Percentiles rank a stretch among this genome's conserved stretches.
Evolutionary conservation across 1,140 invertebrate species (phyloP).

Genomic region (Elymnias hypermnestra): DNA sequence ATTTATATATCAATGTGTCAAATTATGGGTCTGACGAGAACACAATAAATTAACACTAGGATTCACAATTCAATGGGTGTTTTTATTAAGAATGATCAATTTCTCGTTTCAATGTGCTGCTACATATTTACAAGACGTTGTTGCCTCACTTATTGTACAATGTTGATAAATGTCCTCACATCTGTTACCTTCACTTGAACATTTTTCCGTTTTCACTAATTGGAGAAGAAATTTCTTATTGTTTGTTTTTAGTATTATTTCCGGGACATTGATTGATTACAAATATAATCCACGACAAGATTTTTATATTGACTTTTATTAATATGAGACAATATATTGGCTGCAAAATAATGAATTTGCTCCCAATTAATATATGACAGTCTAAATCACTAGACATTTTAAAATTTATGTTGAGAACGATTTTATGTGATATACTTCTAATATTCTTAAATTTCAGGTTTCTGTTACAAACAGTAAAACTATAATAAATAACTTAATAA

Average conservation of each 20-base stretch:
- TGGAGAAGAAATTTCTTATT: constrained; percentile 8
- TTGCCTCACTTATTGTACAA: not conserved
- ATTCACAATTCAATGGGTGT: constrained; percentile 29
- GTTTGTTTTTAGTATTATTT: not conserved
- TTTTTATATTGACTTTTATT: too few relatives aligned
- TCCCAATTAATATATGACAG: too few relatives aligned
- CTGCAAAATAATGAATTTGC: too few relatives aligned
- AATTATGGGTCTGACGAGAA: constrained; percentile 48
- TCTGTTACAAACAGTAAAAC: too few relatives aligned
- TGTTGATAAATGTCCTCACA: constrained; percentile 36
- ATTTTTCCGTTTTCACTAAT: constrained; percentile 38
- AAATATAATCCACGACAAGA: not conserved
- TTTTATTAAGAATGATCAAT: constrained; percentile 10
- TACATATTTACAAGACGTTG: constrained; percentile 1
- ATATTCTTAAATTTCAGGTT: too few relatives aligned
- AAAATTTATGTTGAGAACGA: too few relatives aligned
- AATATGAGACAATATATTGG: too few relatives aligned
- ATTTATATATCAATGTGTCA: constrained; percentile 47
- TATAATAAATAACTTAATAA: too few relatives aligned
- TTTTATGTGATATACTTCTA: too few relatives aligned
- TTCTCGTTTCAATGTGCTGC: constrained; percentile 6
- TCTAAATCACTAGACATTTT: too few relatives aligned
- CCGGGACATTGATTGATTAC: not conserved
- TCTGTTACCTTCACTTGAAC: constrained; percentile 33
- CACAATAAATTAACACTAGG: constrained; percentile 49